Conservation (phyloP, 2,797 vertebrate genomes). For the Pelodytes ibericus region DNA sequence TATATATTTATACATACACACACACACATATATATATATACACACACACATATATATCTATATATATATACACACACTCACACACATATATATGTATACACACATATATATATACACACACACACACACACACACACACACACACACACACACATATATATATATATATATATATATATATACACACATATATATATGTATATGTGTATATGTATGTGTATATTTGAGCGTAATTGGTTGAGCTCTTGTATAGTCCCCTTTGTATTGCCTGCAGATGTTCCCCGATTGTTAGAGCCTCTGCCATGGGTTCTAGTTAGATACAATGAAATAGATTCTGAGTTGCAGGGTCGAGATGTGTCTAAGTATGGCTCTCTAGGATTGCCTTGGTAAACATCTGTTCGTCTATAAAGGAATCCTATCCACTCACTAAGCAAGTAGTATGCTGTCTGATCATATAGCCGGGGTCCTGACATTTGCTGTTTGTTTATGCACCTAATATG, state of each 20-base stretch:
- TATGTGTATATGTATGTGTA: background rate
- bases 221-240: background rate
- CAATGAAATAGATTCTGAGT: background rate
- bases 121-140: background rate
- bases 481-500: background rate
- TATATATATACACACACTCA: no score
- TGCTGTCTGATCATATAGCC: background rate
- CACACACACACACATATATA: background rate
- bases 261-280: background rate
- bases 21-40: conserved; percentile 11
- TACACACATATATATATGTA: background rate
- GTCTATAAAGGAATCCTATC: background rate
- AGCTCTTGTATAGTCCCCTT: background rate
- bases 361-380: background rate
- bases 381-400: background rate
- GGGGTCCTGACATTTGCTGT: background rate
- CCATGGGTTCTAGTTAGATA: background rate
- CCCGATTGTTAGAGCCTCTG: background rate
- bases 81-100: background rate
- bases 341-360: background rate
- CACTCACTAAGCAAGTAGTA: background rate
- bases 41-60: background rate
- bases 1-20: background rate
- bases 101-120: background rate
- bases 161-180: background rate